These are phyloP conservation scores for Noctua janthina DNA, from an alignment of 2,888 invertebrate genomes.

Conservation along the genomic window DNA sequence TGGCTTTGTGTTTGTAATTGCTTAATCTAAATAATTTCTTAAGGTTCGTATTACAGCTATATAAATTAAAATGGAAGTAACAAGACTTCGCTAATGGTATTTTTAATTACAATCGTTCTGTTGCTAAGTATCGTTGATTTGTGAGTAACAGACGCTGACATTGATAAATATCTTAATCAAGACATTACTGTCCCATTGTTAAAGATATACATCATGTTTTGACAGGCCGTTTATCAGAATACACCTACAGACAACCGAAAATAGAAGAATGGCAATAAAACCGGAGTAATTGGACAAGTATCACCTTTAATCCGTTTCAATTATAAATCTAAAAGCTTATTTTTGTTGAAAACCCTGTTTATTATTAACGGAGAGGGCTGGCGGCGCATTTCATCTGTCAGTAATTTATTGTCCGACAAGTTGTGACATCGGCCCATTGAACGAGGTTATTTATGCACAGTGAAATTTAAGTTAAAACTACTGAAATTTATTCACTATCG, in stretches of 20 bases:
- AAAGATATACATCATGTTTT: constrained; percentile 33
- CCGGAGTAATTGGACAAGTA: constrained; percentile 57
- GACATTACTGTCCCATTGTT: background rate
- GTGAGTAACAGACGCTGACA: constrained; percentile 5
- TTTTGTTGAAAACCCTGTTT: constrained; percentile 65
- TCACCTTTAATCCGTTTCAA: constrained; percentile 59
- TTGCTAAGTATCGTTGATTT: constrained; percentile 42
- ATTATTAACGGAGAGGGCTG: constrained; percentile 67
- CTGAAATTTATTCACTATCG: constrained; percentile 63
- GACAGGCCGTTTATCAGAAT: constrained; percentile 24
- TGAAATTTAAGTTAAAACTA: constrained; percentile 71
- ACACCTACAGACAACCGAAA: background rate
- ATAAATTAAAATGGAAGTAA: constrained; percentile 17
- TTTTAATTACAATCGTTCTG: constrained; percentile 24
- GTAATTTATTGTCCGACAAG: constrained; percentile 79
- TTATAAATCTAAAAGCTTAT: constrained; percentile 61
- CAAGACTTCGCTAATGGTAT: constrained; percentile 1
- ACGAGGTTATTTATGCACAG: constrained; percentile 74
- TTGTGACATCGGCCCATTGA: constrained; percentile 77
- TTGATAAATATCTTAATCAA: constrained; percentile 48
- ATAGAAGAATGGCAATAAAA: constrained; percentile 34
- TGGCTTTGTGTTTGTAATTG: background rate
- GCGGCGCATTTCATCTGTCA: constrained; percentile 77
- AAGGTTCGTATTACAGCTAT: constrained; percentile 1
- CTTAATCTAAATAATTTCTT: background rate